Evolutionary conservation across 2,797 vertebrate species (phyloP).

Genomic region (Momotus momota): DNA sequence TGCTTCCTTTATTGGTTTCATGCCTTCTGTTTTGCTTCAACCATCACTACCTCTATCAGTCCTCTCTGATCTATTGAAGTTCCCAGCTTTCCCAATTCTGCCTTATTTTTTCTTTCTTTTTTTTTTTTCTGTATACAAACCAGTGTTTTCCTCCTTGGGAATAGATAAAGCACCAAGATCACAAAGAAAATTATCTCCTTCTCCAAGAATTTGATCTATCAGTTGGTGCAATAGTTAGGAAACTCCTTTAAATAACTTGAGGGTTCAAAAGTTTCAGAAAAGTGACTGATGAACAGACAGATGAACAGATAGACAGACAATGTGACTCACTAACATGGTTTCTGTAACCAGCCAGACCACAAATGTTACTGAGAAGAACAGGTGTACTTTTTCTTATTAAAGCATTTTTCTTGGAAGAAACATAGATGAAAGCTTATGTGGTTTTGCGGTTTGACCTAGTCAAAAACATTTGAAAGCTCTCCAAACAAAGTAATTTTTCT

Average conservation of each 20-base stretch:
- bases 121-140: neutral
- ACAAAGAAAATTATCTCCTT: neutral
- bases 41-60: neutral
- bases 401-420: neutral
- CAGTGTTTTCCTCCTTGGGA: neutral
- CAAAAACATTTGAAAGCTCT: neutral
- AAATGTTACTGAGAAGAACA: neutral
- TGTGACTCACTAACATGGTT: neutral
- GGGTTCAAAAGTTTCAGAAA: neutral
- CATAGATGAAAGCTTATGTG: neutral
- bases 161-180: neutral
- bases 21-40: neutral
- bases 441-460: neutral
- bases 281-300: too few species aligned
- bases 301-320: neutral
- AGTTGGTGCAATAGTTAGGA: neutral
- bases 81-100: neutral
- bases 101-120: too few species aligned
- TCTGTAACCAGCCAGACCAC: neutral
- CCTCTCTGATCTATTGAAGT: neutral
- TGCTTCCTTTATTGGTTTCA: neutral
- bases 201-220: neutral
- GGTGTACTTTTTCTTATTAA: neutral
- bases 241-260: neutral
- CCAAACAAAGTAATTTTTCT: neutral